Evolutionary conservation across 2,113 vertebrate genomes (phyloP), one percentile per base, ranked within the genome.

Genomic region (Odontophorus gujanensis): DNA sequence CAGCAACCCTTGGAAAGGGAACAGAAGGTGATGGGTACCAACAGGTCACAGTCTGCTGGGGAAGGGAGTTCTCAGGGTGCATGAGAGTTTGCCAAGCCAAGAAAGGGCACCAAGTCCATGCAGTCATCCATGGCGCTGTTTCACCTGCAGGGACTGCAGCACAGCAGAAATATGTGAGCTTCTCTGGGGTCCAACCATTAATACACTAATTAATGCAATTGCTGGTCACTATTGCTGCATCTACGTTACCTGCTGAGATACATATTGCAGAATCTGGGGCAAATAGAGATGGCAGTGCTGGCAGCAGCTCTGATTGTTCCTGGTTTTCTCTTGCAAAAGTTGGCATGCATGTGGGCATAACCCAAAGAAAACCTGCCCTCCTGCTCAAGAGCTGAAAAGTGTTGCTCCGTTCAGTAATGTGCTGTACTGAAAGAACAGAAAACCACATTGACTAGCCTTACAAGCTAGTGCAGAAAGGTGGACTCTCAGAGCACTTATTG

Each of bases 281-380:
- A 71, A 14, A 32, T 36, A 30, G 3, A 34, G 25, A 43, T 36
- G 0, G 0, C 26, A 45, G 16, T 21, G 8, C 19, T 6, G 40
- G 12, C 40, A 14, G 6, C 8, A 40, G 25, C 62, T 76, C 30
- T 57, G n/a, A 7, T 30, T 58, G 42, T 12, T 12, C 42, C 45
- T 42, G 15, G 3, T 8, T 38, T 82, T 80, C 24, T 25, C 30
- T 57, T 47, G 50, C n/a, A 53, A 40, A 84, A 4, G 20, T 21
- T 38, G 43, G 17, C 4, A 26, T 16, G 3, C 24, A 26, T 22
- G 48, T 32, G 66, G 21, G 22, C 59, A 90, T 81, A 22, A 57
- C 47, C 15, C 40, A 20, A 45, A 58, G 13, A 73, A 92, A 87
- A 51, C 4, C 1, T 7, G 5, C 4, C 8, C 26, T 7, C 10